Base-by-base conservation (phyloP, 2,113 vertebrate species). In the Crypturellus undulatus region DNA sequence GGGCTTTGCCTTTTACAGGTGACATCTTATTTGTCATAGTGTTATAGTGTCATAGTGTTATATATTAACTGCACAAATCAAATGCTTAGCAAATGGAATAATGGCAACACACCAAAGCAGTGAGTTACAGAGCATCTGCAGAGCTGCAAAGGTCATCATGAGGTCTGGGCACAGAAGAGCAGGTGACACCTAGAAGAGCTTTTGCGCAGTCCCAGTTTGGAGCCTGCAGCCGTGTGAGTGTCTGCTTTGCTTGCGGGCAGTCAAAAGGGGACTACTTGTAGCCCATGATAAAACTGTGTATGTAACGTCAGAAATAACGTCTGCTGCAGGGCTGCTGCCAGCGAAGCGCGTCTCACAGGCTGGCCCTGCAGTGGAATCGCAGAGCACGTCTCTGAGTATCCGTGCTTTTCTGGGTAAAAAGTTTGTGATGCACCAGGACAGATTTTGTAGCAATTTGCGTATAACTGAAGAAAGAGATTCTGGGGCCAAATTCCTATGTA, bases 31-130 rank as follows among this genome's bases (percentile, higher is more conserved):
- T 60, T 76, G 47, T 40, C 43, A 32, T 4, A 56, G 72, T 42
- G 40, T 42, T 42, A 12, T 42, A 42, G 40, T 76, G 47, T 40
- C 43, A 32, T 4, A 56, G 72, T 42, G 40, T 42, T 42, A 12
- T 42, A 42, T 28, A 4, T 91, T 67, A 76, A 65, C 8, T 17
- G 75, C 0, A 2, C 10, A 21, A 34, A 47, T 4, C 2, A 68
- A 68, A 69, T 28, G 42, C 36, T 59, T 54, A 34, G 28, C 65
- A 40, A 58, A 56, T 62, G 5, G 36, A 89, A 13, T 19, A 10
- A 71, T 0, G 0, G 9, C 51, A 43, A 7, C 17, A 5, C 6
- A 34, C 5, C 3, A 8, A 28, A 72, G 17, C 25, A 15, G 32
- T 32, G 63, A 45, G 5, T 47, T 60, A 17, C 4, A 12, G 62